Evolutionary conservation across 2,797 vertebrate species (phyloP).

Genomic region (Pempheris klunzingeri): DNA sequence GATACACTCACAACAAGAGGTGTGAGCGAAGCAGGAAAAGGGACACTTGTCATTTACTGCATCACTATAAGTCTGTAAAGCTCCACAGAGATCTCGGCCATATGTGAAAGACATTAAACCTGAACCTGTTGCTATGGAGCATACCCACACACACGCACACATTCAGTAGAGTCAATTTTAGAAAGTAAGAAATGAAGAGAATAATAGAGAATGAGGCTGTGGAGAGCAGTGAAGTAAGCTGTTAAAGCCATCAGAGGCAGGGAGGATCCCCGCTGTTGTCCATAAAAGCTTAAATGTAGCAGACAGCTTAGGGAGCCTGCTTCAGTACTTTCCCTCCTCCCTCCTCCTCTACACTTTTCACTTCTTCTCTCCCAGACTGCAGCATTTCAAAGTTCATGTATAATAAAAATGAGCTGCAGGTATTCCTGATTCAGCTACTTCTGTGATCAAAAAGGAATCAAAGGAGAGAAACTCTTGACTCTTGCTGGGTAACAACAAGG

Average conservation of each 20-base stretch:
- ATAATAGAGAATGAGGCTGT: conserved; percentile 48
- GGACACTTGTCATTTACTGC: conserved; percentile 33
- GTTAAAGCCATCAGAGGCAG: conserved; percentile 69
- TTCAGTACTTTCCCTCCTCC: conserved; percentile 31
- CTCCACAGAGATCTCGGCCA: background rate
- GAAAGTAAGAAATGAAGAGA: conserved; percentile 38
- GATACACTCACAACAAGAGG: too few species aligned
- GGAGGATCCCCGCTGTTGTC: conserved; percentile 68
- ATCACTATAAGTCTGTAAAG: conserved; percentile 19
- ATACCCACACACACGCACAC: background rate
- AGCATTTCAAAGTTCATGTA: conserved; percentile 47
- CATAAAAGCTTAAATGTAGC: conserved; percentile 71
- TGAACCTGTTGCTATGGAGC: conserved; percentile 55
- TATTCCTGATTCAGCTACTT: conserved; percentile 59
- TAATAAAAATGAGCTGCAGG: conserved; percentile 59
- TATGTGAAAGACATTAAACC: conserved; percentile 52
- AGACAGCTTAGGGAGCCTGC: conserved; percentile 53
- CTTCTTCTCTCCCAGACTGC: conserved; percentile 22
- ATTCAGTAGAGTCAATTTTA: conserved; percentile 16
- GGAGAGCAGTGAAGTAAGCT: conserved; percentile 63
- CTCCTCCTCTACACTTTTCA: conserved; percentile 13
- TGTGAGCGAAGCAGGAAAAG: background rate
- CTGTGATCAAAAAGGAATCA: conserved; percentile 47
- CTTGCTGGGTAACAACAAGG: conserved; percentile 48
- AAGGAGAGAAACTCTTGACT: conserved; percentile 36